Percentiles rank a stretch among this genome's conserved stretches.
phyloP scores from a whole-genome alignment of 92 coral and sea anemone species.

The Heliopora coerulea region DNA sequence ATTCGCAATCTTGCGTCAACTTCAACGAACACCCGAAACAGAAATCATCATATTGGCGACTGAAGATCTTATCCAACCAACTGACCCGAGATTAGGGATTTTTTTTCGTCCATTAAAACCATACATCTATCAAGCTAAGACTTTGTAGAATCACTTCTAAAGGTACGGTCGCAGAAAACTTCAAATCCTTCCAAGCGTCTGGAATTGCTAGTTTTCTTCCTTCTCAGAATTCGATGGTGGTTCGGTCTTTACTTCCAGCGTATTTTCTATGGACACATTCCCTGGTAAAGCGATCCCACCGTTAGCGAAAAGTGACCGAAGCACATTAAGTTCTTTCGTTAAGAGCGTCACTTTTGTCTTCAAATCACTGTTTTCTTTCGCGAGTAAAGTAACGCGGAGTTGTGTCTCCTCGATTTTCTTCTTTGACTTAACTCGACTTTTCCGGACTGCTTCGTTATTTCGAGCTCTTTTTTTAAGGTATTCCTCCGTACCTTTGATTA shows the following conservation, averaged over 20 bases:
- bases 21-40: background rate
- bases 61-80: too few relatives aligned
- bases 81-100: background rate
- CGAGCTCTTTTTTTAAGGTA: conserved; percentile 81
- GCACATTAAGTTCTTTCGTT: conserved; percentile 94
- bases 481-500: conserved; percentile 46
- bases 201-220: conserved; percentile 18
- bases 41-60: too few relatives aligned
- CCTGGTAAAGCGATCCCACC: conserved; percentile 76
- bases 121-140: background rate
- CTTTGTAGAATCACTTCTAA: background rate
- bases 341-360: conserved; percentile 85
- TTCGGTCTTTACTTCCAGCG: conserved; percentile 43
- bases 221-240: conserved; percentile 31
- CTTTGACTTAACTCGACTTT: conserved; percentile 95
- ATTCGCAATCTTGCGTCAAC: conserved; percentile 5
- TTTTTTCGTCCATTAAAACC: background rate
- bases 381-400: conserved; percentile 66
- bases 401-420: conserved; percentile 90
- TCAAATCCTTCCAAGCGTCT: conserved; percentile 26
- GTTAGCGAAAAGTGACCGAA: conserved; percentile 87
- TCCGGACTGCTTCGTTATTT: conserved; percentile 92
- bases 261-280: conserved; percentile 72
- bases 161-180: background rate
- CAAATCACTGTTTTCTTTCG: conserved; percentile 87